Conservation (phyloP, 2,888 invertebrate genomes). For the Meiosimyza decipiens region DNA sequence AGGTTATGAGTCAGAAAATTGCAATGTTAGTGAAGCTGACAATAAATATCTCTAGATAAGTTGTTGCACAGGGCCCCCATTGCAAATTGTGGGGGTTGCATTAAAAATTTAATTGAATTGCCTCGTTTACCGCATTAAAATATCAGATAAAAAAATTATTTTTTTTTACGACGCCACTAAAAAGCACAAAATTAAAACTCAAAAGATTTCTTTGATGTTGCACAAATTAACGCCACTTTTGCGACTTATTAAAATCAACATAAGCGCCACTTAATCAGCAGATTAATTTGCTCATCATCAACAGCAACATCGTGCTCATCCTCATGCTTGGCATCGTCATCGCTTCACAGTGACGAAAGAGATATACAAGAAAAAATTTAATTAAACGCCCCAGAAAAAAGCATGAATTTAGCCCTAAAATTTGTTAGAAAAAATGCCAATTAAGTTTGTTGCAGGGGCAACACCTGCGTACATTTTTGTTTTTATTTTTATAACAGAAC, state of each 20-base stretch:
- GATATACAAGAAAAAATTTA: slow-evolving; percentile 26
- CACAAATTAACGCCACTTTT: slow-evolving; percentile 19
- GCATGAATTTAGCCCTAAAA: slow-evolving; percentile 12
- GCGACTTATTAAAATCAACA: slow-evolving; percentile 34
- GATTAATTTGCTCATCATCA: slow-evolving; percentile 19
- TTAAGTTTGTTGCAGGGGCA: slow-evolving; percentile 5
- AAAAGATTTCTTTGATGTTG: slow-evolving; percentile 23
- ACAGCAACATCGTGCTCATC: background rate
- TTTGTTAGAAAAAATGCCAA: background rate
- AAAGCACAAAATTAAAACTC: slow-evolving; percentile 4
- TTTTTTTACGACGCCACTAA: background rate
- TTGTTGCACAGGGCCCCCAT: background rate
- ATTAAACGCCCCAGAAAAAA: slow-evolving; percentile 23
- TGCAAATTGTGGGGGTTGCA: no score
- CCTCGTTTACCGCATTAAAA: background rate
- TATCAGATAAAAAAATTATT: background rate
- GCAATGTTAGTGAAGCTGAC: background rate
- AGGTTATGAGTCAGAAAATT: slow-evolving; percentile 33
- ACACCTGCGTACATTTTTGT: slow-evolving; percentile 28
- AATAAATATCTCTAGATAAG: background rate
- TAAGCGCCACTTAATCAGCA: slow-evolving; percentile 35
- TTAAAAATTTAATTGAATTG: background rate
- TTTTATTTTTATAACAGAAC: background rate
- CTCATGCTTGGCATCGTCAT: background rate
- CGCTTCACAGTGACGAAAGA: background rate